Evolutionary conservation across 2,113 vertebrate genomes (phyloP).

Genomic region (Dicaeum eximium): DNA sequence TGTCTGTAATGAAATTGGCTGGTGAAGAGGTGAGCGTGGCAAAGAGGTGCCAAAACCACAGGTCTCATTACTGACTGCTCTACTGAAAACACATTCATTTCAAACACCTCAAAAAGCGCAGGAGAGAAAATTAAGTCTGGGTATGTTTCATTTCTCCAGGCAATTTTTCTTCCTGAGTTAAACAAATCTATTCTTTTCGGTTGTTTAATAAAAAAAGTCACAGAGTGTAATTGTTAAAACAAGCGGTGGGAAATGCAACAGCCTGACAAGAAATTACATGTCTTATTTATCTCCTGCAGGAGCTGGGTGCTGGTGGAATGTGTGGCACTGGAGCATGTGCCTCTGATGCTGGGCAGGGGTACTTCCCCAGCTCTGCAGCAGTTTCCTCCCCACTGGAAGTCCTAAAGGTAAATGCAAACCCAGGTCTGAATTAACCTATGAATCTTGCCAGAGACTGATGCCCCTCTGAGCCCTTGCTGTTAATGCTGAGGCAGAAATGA

Average conservation of each 20-base stretch:
- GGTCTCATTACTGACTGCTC: background rate
- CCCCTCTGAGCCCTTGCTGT: background rate
- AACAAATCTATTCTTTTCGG: constrained; percentile 9
- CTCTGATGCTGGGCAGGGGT: background rate
- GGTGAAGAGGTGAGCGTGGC: background rate
- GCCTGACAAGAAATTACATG: constrained; percentile 50
- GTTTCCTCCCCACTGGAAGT: background rate
- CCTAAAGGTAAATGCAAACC: background rate
- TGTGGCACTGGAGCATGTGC: background rate
- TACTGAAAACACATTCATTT: background rate
- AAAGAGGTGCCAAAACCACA: background rate
- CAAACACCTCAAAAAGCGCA: background rate
- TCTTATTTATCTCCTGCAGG: constrained; percentile 35
- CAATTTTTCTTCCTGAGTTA: constrained; percentile 28
- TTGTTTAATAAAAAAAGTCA: constrained; percentile 29
- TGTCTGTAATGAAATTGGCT: background rate
- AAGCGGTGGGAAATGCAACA: background rate
- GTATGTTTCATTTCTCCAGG: constrained; percentile 36
- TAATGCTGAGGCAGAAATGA: background rate
- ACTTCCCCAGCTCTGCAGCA: background rate
- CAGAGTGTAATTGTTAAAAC: constrained; percentile 13
- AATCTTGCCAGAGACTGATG: background rate
- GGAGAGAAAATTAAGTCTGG: constrained; percentile 42
- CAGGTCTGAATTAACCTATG: background rate
- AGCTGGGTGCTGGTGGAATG: background rate